Conservation (phyloP, 2,113 vertebrate species). For the Pardalotus punctatus region DNA sequence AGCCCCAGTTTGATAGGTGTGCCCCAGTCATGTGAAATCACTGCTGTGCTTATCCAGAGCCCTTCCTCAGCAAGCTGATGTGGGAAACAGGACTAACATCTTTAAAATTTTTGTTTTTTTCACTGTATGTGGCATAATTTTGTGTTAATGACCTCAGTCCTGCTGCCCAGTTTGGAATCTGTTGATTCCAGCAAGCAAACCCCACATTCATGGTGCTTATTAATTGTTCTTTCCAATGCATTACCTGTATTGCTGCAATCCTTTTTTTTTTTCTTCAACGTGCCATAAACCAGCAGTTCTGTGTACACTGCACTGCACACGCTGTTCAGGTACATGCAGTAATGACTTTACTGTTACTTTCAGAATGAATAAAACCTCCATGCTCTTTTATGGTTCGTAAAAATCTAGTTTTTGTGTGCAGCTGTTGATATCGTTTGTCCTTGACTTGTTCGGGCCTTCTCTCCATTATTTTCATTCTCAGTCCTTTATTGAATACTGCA, state of each 20-base stretch:
- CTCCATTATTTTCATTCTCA: background rate
- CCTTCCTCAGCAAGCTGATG: background rate
- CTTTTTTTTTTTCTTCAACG: background rate
- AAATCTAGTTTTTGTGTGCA: background rate
- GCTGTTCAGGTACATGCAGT: background rate
- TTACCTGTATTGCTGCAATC: background rate
- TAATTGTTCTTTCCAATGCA: background rate
- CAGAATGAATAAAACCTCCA: background rate
- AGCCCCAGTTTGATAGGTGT: background rate
- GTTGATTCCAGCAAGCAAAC: background rate
- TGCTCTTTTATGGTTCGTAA: conserved; percentile 1
- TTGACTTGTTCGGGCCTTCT: background rate
- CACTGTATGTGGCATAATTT: background rate
- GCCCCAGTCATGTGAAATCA: background rate
- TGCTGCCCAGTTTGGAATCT: background rate
- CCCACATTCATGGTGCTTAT: fast-evolving
- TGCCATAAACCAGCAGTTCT: background rate
- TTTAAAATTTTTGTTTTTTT: background rate
- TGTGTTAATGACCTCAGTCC: background rate
- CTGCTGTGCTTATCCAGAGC: background rate
- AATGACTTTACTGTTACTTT: background rate
- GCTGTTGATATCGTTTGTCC: background rate
- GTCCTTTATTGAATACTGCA: background rate
- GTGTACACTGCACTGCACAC: background rate
- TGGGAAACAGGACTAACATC: background rate